Percentiles rank a stretch among this genome's conserved stretches.
Conservation (phyloP, 2,113 vertebrate species). For the Danionella cerebrum region DNA sequence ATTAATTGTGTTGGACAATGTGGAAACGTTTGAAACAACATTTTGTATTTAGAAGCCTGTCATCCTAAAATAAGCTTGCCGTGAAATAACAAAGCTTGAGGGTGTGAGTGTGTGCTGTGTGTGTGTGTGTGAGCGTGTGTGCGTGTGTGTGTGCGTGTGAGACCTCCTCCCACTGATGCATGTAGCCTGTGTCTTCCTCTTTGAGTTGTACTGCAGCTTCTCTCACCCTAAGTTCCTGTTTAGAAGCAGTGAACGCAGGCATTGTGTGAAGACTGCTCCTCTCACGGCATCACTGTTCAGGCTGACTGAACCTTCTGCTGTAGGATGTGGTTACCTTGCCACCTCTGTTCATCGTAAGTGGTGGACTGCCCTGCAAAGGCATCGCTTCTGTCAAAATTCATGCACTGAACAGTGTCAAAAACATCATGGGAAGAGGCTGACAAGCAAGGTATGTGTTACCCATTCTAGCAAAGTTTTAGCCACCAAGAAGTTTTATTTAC, state of each 20-base stretch:
- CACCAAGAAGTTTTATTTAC: no score
- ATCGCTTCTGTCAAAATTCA: background rate
- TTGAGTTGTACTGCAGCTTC: conserved; percentile 40
- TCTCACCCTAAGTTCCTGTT: conserved; percentile 62
- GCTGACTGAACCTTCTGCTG: background rate
- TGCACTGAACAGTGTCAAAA: background rate
- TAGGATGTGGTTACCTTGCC: conserved; percentile 52
- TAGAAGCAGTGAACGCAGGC: conserved; percentile 31
- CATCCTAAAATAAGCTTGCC: background rate
- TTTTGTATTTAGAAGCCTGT: background rate
- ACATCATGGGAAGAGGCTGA: conserved; percentile 41
- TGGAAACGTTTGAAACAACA: no score
- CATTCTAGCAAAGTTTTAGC: no score
- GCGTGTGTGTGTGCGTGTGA: conserved; percentile 6
- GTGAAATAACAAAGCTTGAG: background rate
- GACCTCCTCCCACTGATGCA: conserved; percentile 11
- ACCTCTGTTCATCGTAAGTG: conserved; percentile 28
- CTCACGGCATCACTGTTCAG: background rate
- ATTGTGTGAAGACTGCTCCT: conserved; percentile 15
- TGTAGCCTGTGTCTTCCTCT: conserved; percentile 39
- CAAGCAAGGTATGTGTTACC: conserved; percentile 46
- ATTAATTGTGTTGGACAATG: no score
- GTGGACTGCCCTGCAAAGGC: conserved; percentile 32
- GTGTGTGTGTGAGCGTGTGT: no score
- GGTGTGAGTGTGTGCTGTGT: no score